A percentile compares a stretch with the other conserved stretches of the same genome.
phyloP scores from a whole-genome alignment of 2,888 invertebrate genomes.

The Hartigia nigra region DNA sequence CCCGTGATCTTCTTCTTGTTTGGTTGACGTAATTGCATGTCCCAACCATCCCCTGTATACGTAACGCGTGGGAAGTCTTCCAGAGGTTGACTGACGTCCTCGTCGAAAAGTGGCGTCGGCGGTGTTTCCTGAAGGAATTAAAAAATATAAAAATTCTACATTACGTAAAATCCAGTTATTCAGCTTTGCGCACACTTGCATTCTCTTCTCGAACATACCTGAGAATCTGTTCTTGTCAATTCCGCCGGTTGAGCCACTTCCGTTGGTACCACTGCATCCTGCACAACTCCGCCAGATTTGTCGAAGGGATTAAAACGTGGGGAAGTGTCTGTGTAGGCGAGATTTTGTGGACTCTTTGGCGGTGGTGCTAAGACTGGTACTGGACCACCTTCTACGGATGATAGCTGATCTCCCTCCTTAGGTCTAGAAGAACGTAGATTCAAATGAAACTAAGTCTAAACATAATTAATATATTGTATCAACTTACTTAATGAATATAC shows the following conservation, averaged over 20 bases:
- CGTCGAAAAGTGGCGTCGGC: slow-evolving; percentile 93
- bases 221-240: slow-evolving; percentile 61
- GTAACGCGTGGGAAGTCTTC: slow-evolving; percentile 88
- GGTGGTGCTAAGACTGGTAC: slow-evolving; percentile 84
- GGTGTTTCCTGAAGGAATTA: slow-evolving; percentile 79
- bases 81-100: slow-evolving; percentile 91
- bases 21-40: slow-evolving; percentile 94
- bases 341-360: slow-evolving; percentile 70
- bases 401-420: slow-evolving; percentile 62
- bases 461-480: not conserved
- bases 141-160: slow-evolving; percentile 1
- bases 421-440: slow-evolving; percentile 54
- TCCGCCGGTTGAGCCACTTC: slow-evolving; percentile 61
- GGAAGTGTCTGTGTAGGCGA: slow-evolving; percentile 71
- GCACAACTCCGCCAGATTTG: slow-evolving; percentile 68
- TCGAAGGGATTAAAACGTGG: slow-evolving; percentile 85
- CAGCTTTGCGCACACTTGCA: not conserved
- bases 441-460: not conserved
- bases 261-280: slow-evolving; percentile 54
- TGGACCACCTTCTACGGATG: slow-evolving; percentile 62
- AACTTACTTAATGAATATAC: slow-evolving; percentile 80
- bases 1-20: slow-evolving; percentile 97
- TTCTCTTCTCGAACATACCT: slow-evolving; percentile 41
- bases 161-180: slow-evolving; percentile 49
- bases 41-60: slow-evolving; percentile 90